A percentile compares a stretch with the other conserved stretches of the same genome.
Evolutionary conservation across 2,888 invertebrate species (phyloP).

Genomic region (Pseudococcus longispinus): DNA sequence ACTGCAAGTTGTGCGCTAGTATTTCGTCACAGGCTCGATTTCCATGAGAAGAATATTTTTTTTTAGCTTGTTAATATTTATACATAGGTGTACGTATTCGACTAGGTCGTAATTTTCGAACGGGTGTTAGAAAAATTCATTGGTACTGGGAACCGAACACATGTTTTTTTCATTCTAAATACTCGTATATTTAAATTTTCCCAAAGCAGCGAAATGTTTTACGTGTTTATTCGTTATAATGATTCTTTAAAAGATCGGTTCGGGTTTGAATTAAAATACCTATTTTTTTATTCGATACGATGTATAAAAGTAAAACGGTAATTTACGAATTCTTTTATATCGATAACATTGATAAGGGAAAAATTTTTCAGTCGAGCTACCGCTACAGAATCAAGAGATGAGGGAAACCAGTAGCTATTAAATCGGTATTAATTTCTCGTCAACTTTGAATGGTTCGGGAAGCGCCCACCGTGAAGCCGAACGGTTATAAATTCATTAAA

Average conservation of each 20-base stretch:
- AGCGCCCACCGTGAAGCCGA: constrained; percentile 5
- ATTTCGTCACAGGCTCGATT: too few relatives aligned
- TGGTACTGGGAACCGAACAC: not conserved
- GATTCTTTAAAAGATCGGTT: not conserved
- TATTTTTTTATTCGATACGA: not conserved
- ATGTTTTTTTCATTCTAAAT: not conserved
- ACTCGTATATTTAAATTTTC: not conserved
- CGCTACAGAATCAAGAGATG: not conserved
- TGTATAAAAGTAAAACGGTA: not conserved
- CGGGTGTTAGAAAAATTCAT: not conserved
- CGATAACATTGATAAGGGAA: not conserved
- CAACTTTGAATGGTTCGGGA: not conserved
- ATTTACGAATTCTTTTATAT: not conserved
- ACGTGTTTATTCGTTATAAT: not conserved
- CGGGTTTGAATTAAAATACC: not conserved
- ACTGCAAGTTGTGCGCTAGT: too few relatives aligned
- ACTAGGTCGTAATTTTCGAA: not conserved
- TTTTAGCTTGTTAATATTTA: too few relatives aligned
- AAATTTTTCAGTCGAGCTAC: not conserved
- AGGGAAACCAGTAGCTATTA: not conserved
- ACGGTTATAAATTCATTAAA: not conserved
- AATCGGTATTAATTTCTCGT: constrained; percentile 17
- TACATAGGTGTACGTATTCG: not conserved
- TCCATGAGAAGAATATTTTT: too few relatives aligned
- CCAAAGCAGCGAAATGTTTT: not conserved